Base-by-base conservation (phyloP, 2,797 vertebrate species). In the Cossypha niveicapilla region DNA sequence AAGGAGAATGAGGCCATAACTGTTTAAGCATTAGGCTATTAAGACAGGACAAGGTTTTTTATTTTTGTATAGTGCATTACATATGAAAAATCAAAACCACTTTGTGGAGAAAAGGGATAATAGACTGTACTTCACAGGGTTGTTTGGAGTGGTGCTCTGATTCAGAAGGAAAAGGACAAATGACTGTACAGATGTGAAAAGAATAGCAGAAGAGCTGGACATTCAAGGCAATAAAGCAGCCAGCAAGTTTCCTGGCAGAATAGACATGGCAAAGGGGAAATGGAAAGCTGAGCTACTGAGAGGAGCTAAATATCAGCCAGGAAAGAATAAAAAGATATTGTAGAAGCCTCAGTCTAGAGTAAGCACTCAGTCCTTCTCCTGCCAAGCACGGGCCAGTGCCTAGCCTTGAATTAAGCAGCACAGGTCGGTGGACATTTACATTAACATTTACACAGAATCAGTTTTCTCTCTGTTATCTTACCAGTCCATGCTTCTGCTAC, bases 1-100 rank as follows among this genome's bases (percentile, higher is more conserved):
- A 74, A 82, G 53, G 93, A 82, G 84, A 95, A 93, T 82, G 92
- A 94, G 71, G 88, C 78, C 86, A 74, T 94, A 93, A 94, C 93
- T 94, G 90, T 96, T 94, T 79, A 94, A 94, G 93, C 95, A 95
- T 95, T 72, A 88, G 85, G 71, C 84, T 89, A 87, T 94, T 92
- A 96, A 94, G 61, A 71, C 34, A 79, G 67, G 54, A 96, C 67
- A 87, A 83, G 91, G 74, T 76, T 80, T 76, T 94, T 94, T 94
- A 91, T 95, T 94, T 96, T 79, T 94, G 57, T 86, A 54, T 54
- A 74, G 76, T 19, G 22, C 63, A 63, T 91, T 81, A 70, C 80
- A 79, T 90, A 87, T 48, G 80, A 96, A 92, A 92, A 95, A 71
- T 85, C 84, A 89, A 91, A 95, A 94, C 62, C 0, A 0, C 65